Conservation (phyloP, 1,140 invertebrate species). For the Dendroctonus ponderosae region DNA sequence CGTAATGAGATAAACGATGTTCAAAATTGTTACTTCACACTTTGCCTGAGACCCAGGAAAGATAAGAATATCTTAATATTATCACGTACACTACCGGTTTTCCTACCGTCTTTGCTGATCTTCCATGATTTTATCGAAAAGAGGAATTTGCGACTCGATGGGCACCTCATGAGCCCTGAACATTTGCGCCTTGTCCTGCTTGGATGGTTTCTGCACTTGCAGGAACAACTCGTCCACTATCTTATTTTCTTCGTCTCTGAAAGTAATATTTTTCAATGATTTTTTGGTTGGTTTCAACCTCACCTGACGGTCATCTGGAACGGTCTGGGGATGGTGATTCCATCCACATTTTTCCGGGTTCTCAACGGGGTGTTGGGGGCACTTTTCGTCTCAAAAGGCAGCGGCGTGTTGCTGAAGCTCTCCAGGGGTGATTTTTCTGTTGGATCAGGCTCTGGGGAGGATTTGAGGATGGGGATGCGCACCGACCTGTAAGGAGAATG, state of each 20-base stretch:
- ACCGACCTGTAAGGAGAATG: slow-evolving; percentile 41
- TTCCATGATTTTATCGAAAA: slow-evolving; percentile 68
- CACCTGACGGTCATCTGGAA: slow-evolving; percentile 68
- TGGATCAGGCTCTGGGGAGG: slow-evolving; percentile 23
- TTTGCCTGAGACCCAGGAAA: no score
- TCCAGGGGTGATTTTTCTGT: no score
- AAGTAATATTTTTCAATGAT: no score
- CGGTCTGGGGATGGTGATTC: slow-evolving; percentile 62
- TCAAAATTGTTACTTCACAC: no score
- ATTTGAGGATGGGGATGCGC: slow-evolving; percentile 45
- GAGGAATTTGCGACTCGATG: slow-evolving; percentile 64
- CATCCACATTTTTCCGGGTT: slow-evolving; percentile 45
- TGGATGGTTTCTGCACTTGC: slow-evolving; percentile 53
- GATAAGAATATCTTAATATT: no score
- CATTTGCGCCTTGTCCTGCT: slow-evolving; percentile 52
- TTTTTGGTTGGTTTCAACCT: background rate
- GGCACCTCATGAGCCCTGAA: slow-evolving; percentile 64
- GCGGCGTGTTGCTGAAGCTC: slow-evolving; percentile 32
- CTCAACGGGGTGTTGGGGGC: slow-evolving; percentile 57
- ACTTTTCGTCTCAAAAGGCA: slow-evolving; percentile 48
- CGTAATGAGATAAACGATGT: no score
- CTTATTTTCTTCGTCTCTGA: slow-evolving; percentile 64
- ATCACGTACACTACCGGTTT: no score
- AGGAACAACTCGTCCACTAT: slow-evolving; percentile 54
- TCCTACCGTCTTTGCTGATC: slow-evolving; percentile 66